Conservation (phyloP, 2,888 invertebrate species). For the Frankliniella intonsa region DNA sequence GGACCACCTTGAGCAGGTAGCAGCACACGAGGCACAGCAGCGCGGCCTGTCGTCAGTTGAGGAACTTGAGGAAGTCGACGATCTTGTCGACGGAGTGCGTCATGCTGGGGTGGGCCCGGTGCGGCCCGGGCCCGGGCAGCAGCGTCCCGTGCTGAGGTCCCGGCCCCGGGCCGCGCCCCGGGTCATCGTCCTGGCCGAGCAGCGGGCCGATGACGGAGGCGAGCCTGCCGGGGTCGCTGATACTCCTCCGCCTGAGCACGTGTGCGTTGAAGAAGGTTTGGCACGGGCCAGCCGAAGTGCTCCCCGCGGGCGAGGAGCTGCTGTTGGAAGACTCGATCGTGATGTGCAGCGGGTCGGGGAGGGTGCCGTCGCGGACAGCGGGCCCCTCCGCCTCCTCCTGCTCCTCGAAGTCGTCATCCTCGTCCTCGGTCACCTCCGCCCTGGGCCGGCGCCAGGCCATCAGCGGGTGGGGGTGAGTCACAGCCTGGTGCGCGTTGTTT, state of each 20-base stretch:
- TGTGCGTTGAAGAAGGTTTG: not conserved
- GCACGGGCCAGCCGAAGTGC: not conserved
- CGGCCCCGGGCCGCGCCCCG: not conserved
- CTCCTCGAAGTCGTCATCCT: not conserved
- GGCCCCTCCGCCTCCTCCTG: not conserved
- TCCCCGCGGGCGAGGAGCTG: not conserved
- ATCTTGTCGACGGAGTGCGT: not conserved
- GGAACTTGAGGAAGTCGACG: slow-evolving; percentile 13
- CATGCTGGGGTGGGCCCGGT: not conserved
- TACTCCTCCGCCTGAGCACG: not conserved
- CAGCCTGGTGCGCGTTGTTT: not conserved
- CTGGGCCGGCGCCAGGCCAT: not conserved
- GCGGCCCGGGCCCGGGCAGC: not conserved
- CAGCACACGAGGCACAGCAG: slow-evolving; percentile 5
- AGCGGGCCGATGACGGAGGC: not conserved
- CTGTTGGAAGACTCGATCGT: not conserved
- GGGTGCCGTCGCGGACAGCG: not conserved
- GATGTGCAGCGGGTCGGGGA: not conserved
- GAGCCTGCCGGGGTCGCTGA: not conserved
- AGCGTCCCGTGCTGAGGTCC: not conserved
- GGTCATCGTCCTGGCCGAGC: not conserved
- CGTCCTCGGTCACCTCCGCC: not conserved
- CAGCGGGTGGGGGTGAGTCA: not conserved
- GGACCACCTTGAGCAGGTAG: not conserved
- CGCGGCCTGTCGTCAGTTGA: slow-evolving; percentile 19